A percentile compares a stretch with the other conserved stretches of the same genome.
Conservation (phyloP, 2,113 vertebrate species). For the Prietella phreatophila region DNA sequence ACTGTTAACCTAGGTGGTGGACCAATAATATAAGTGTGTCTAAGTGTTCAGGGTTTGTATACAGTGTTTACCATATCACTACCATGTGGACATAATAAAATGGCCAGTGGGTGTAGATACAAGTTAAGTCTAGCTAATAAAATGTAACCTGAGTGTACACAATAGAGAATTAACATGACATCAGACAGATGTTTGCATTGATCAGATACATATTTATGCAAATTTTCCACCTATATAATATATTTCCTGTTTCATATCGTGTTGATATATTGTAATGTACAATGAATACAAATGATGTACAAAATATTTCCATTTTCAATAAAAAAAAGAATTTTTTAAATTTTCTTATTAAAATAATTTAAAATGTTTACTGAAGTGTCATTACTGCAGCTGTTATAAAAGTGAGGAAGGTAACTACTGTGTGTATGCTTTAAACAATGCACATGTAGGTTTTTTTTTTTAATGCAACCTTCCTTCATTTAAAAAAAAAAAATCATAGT, state of each 20-base stretch:
- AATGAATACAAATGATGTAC: background rate
- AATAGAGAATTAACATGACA: background rate
- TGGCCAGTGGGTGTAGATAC: background rate
- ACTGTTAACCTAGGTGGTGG: background rate
- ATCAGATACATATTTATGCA: background rate
- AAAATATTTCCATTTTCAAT: background rate
- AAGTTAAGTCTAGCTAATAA: background rate
- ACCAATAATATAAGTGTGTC: background rate
- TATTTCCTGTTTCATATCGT: background rate
- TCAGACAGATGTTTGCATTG: background rate
- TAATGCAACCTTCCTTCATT: background rate
- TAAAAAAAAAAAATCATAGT: too few species aligned
- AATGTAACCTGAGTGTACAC: background rate
- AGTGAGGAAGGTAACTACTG: background rate
- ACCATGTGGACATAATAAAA: background rate
- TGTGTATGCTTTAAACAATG: background rate
- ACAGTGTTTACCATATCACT: background rate
- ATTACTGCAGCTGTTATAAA: background rate
- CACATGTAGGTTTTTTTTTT: background rate
- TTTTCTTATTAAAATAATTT: too few species aligned
- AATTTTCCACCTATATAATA: background rate
- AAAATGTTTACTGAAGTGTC: background rate
- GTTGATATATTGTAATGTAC: background rate
- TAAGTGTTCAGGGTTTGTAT: background rate
- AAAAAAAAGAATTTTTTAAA: background rate